These are phyloP conservation scores for Mimachlamys varia DNA, from an alignment of 2,888 invertebrate species.

Conservation along the genomic window DNA sequence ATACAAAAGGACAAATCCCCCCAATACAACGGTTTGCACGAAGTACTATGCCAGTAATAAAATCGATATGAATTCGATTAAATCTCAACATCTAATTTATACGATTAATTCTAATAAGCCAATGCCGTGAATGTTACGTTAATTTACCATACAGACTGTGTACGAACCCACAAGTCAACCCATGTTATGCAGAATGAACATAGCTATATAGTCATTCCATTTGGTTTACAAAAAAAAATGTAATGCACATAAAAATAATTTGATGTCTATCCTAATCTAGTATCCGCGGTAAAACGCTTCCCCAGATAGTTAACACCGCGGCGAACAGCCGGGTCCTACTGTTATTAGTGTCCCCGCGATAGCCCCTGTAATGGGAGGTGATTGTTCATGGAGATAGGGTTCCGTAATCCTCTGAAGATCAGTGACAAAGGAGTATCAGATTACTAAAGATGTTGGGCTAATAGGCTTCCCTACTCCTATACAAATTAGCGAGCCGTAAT, in stretches of 20 bases:
- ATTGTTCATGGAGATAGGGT: constrained; percentile 38
- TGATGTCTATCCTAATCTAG: constrained; percentile 29
- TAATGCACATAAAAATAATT: constrained; percentile 31
- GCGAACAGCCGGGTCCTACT: background rate
- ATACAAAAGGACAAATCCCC: background rate
- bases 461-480: constrained; percentile 65
- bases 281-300: constrained; percentile 17
- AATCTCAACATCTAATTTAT: background rate
- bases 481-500: constrained; percentile 69
- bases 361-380: constrained; percentile 26
- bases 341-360: constrained; percentile 33
- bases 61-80: constrained; percentile 29
- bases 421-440: constrained; percentile 48
- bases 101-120: constrained; percentile 8
- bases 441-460: constrained; percentile 54
- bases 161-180: background rate
- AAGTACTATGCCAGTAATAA: background rate
- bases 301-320: constrained; percentile 29
- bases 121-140: background rate
- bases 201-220: constrained; percentile 24
- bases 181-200: background rate
- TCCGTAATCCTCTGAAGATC: constrained; percentile 48
- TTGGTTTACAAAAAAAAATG: background rate
- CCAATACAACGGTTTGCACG: background rate
- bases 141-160: background rate